Base-by-base conservation (phyloP, 2,888 invertebrate species). In the Mesorhabditis spiculigera region DNA sequence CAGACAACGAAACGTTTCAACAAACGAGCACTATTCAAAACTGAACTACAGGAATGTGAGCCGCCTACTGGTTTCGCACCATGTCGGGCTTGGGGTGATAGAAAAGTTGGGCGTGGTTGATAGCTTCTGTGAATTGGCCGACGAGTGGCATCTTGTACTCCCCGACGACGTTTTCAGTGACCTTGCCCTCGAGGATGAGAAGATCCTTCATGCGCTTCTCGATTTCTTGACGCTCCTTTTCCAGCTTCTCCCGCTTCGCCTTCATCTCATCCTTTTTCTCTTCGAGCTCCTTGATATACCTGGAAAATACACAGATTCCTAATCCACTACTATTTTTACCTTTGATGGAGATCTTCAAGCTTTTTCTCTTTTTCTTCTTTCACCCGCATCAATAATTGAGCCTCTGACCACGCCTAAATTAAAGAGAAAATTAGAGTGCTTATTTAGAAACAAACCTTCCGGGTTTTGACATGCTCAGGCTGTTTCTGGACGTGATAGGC, bases 401-500 rank as follows among this genome's bases (percentile, higher is more conserved):
- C 75, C 73, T 85, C 84, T 3, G 84, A 79, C 84, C 84, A 84
- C 1, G 79, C 81, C 77, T 83, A 66, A 45, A 69, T 68, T 61
- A 44, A 66, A 43, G 70, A 72, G 16, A 65, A 71, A 4, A 41
- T 43, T 71, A 45, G 44, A 43, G 42, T 41, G 41, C 58, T 45
- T 8, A 63, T 3, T 10, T 63, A 63, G 3, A 4, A 45, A 63
- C 68, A n/a, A 10, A 71, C 78, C 68, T 80, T 80, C 69, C 80
- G 73, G 16, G 80, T 80, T 63, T 80, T 80, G 5, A 81, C 81
- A 66, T 81, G 80, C 43, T 77, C 75, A 45, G 78, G 78, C 66
- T 76, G 78, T 67, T 82, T 82, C 43, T 78, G 81, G 13, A 85
- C 81, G 65, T 82, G 82, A 69, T 82, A 85, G 13, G 85, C 81